Evolutionary conservation across 2,797 vertebrate genomes (phyloP).

Genomic region (Enteromius afrohamiltoni): DNA sequence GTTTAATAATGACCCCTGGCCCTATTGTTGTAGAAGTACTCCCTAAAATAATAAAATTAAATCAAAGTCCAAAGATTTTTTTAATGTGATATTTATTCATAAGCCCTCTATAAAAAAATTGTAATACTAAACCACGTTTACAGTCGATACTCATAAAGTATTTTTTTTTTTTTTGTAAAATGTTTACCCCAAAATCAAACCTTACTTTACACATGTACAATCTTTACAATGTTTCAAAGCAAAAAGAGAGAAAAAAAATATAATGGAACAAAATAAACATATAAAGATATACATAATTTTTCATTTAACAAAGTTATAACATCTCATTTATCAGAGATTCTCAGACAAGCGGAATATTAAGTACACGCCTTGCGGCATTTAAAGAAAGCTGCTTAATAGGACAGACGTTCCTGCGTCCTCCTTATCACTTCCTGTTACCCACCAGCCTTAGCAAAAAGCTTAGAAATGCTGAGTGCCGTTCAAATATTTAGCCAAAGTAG

Average conservation of each 20-base stretch:
- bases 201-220: conserved; percentile 82
- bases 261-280: conserved; percentile 56
- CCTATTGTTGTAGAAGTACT: too few species aligned
- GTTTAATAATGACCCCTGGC: neutral
- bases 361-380: conserved; percentile 66
- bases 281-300: conserved; percentile 65
- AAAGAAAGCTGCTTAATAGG: conserved; percentile 71
- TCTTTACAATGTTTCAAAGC: conserved; percentile 64
- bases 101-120: conserved; percentile 83
- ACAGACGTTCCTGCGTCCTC: conserved; percentile 65
- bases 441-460: conserved; percentile 58
- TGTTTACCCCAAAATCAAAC: conserved; percentile 78
- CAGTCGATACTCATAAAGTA: conserved; percentile 83
- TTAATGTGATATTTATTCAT: conserved; percentile 81
- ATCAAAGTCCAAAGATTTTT: conserved; percentile 2
- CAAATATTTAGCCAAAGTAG: conserved; percentile 60
- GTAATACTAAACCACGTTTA: conserved; percentile 84
- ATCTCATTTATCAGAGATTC: conserved; percentile 73
- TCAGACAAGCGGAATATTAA: conserved; percentile 63
- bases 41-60: neutral
- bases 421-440: conserved; percentile 55
- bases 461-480: conserved; percentile 49
- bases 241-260: conserved; percentile 49
- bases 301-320: conserved; percentile 68
- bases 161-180: conserved; percentile 73